These are phyloP conservation scores for Helostoma temminkii DNA, from an alignment of 2,797 vertebrate genomes.

Conservation along the genomic window DNA sequence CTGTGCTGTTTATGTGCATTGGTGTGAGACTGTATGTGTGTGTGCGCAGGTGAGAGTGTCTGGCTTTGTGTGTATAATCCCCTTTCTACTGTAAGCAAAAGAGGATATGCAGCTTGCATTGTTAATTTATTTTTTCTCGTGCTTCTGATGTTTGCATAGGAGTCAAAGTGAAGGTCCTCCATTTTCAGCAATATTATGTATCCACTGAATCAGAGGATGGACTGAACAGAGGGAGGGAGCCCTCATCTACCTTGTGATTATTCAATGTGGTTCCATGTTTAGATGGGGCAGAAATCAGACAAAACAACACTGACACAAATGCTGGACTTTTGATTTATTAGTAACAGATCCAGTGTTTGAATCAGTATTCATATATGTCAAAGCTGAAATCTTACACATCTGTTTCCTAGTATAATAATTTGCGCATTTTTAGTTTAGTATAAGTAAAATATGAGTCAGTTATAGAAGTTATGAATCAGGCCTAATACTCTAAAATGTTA, in stretches of 20 bases:
- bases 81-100: conserved; percentile 19
- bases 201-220: conserved; percentile 51
- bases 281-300: conserved; percentile 31
- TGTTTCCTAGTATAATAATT: conserved; percentile 53
- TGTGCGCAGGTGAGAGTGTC: background rate
- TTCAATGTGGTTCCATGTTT: conserved; percentile 37
- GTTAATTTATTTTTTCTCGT: conserved; percentile 15
- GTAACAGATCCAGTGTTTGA: conserved; percentile 37
- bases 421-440: conserved; percentile 18
- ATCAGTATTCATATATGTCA: conserved; percentile 43
- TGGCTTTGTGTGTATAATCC: conserved; percentile 40
- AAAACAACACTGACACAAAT: conserved; percentile 44
- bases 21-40: conserved; percentile 13
- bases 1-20: conserved; percentile 18
- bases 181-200: conserved; percentile 55
- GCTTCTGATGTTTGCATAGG: conserved; percentile 41
- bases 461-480: background rate
- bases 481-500: background rate
- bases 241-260: conserved; percentile 34
- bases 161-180: conserved; percentile 62
- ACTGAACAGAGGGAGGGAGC: conserved; percentile 16
- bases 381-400: conserved; percentile 56
- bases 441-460: conserved; percentile 29
- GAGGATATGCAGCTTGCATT: conserved; percentile 3
- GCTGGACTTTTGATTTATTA: conserved; percentile 62